Evolutionary conservation across 2,888 invertebrate species (phyloP), one percentile per base, ranked within the genome.

Genomic region (Eulithis testata): DNA sequence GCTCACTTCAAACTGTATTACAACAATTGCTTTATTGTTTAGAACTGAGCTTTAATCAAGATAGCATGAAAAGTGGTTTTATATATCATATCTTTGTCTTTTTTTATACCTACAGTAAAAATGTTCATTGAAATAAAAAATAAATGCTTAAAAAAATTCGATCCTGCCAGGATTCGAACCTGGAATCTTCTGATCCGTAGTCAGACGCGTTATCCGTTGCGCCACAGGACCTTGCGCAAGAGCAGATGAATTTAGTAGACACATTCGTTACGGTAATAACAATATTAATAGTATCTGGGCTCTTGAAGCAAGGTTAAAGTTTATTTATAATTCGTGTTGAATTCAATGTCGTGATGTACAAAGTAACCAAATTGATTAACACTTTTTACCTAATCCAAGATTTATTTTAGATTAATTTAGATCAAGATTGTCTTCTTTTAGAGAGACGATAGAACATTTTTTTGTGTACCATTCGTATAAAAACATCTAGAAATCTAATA

Each of bases 131-230:
- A 63, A 55, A 12, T n/a, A 12, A 45, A 62, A 66, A 62, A 64
- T 61, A 66, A 62, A 64, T 61, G 36, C 5, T 8, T 21, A 72
- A 69, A 68, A 63, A 55, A 7, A 44, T 54, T 63, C 84, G 83
- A 85, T 83, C 94, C 90, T 94, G 94, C 94, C 94, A 94, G 94
- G 94, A 94, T 94, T 94, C 94, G 94, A 94, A 94, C 94, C 94
- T 95, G 94, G 94, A 94, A 94, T 94, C 94, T 94, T 94, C 94
- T 94, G 94, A 94, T 95, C 94, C 94, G 94, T 95, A 94, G 94
- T 94, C 94, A 95, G 94, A 94, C 94, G 94, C 94, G 94, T 95
- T 95, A 95, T 94, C 93, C 94, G 85, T 94, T 94, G 94, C 94
- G 94, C 94, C 94, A 94, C 94, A 94, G 92, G 94, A 82, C 83